phyloP scores from a whole-genome alignment of 37 sponge, comb jelly and placozoan species.

The Diacarnus erythraeanus region DNA sequence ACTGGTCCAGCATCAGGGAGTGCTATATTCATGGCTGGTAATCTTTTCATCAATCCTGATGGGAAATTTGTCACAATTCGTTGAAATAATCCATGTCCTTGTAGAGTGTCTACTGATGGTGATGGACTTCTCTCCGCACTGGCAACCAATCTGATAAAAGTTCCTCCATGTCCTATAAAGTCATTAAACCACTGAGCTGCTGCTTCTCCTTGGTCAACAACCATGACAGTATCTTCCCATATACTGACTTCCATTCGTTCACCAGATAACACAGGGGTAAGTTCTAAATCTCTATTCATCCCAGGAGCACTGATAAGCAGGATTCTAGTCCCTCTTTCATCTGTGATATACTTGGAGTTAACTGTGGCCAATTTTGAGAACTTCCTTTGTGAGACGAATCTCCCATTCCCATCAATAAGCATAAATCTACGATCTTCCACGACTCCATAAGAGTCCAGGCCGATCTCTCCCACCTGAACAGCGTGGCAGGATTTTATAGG shows the following conservation, averaged over 20 bases:
- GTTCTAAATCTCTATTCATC: constrained; percentile 7
- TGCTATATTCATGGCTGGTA: constrained; percentile 40
- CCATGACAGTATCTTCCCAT: constrained; percentile 56
- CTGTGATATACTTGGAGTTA: constrained; percentile 16
- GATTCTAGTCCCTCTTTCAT: not conserved
- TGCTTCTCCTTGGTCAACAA: constrained; percentile 81
- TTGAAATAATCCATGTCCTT: not conserved
- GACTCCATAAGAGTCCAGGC: constrained; percentile 55
- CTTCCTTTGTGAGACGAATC: constrained; percentile 71
- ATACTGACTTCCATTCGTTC: constrained; percentile 29
- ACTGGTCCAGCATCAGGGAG: constrained; percentile 75
- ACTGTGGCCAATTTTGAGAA: constrained; percentile 68
- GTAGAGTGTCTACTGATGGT: too few species aligned
- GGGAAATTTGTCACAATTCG: constrained; percentile 41
- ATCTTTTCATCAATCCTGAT: constrained; percentile 18
- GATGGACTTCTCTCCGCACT: constrained; percentile 9
- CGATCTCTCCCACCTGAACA: constrained; percentile 31
- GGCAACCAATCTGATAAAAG: constrained; percentile 43
- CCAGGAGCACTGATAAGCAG: constrained; percentile 52
- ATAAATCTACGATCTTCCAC: constrained; percentile 74
- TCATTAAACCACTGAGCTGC: constrained; percentile 68
- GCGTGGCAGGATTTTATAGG: constrained; percentile 83
- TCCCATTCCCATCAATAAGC: constrained; percentile 59
- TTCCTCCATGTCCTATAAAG: constrained; percentile 33
- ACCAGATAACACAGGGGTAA: constrained; percentile 32